Evolutionary conservation across 2,888 invertebrate genomes (phyloP).

Genomic region (Enchytraeus crypticus): DNA sequence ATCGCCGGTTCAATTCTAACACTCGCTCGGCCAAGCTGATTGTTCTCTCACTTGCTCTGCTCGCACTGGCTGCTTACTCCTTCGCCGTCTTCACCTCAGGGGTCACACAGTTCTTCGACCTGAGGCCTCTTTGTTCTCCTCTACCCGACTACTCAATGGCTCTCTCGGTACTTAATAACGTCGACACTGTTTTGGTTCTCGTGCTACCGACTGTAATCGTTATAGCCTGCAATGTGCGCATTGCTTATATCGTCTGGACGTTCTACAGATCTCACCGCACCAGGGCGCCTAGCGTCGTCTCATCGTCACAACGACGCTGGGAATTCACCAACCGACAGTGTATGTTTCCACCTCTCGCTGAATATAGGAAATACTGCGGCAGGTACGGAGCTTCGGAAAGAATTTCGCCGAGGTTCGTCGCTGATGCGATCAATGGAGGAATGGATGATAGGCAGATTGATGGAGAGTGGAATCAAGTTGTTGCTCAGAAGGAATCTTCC

Average conservation of each 20-base stretch:
- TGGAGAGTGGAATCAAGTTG: too few relatives aligned
- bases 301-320: background rate
- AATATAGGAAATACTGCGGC: too few relatives aligned
- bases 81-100: constrained; percentile 30
- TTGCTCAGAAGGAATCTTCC: too few relatives aligned
- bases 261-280: constrained; percentile 4
- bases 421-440: too few relatives aligned
- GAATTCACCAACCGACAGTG: background rate
- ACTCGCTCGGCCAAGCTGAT: constrained; percentile 39
- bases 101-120: constrained; percentile 1
- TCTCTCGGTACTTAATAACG: constrained; percentile 2
- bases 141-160: constrained; percentile 6
- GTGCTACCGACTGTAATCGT: constrained; percentile 13
- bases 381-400: too few relatives aligned
- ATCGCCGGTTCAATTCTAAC: constrained; percentile 31
- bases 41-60: constrained; percentile 30
- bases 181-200: constrained; percentile 12
- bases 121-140: background rate
- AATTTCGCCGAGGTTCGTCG: too few relatives aligned
- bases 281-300: background rate
- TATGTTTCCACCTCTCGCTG: background rate
- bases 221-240: constrained; percentile 14
- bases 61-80: constrained; percentile 33
- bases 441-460: too few relatives aligned
- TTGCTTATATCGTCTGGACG: constrained; percentile 7